These are phyloP conservation scores for Archilochus colubris DNA, from an alignment of 2,113 vertebrate species.

Conservation along the genomic window DNA sequence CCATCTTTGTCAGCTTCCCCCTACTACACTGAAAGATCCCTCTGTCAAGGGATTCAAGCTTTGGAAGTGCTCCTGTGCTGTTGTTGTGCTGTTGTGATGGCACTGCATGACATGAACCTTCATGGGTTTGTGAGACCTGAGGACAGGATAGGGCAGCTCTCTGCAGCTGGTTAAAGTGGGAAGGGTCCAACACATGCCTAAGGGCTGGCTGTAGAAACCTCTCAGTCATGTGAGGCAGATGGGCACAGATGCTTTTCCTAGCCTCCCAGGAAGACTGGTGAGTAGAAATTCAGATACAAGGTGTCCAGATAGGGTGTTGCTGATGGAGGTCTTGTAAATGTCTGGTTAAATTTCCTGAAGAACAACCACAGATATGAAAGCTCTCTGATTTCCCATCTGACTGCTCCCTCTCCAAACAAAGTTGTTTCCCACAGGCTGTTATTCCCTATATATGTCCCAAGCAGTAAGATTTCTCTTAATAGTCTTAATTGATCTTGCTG, in stretches of 20 bases:
- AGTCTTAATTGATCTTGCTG: background rate
- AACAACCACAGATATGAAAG: background rate
- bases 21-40: background rate
- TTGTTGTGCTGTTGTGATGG: background rate
- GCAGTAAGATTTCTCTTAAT: background rate
- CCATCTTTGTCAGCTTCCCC: background rate
- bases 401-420: background rate
- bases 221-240: background rate
- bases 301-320: background rate
- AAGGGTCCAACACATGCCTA: background rate
- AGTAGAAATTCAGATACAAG: background rate
- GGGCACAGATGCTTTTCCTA: background rate
- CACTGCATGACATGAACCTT: background rate
- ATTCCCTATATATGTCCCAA: background rate
- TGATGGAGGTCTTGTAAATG: background rate
- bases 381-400: background rate
- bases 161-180: background rate
- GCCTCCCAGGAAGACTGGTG: background rate
- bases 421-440: background rate
- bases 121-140: background rate
- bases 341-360: background rate
- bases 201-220: background rate
- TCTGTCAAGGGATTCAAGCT: background rate
- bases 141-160: background rate
- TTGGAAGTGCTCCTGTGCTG: background rate